A percentile compares a stretch with the other conserved stretches of the same genome.
Evolutionary conservation across 2,888 invertebrate genomes (phyloP).

Genomic region (Eugnorisma glareosa): DNA sequence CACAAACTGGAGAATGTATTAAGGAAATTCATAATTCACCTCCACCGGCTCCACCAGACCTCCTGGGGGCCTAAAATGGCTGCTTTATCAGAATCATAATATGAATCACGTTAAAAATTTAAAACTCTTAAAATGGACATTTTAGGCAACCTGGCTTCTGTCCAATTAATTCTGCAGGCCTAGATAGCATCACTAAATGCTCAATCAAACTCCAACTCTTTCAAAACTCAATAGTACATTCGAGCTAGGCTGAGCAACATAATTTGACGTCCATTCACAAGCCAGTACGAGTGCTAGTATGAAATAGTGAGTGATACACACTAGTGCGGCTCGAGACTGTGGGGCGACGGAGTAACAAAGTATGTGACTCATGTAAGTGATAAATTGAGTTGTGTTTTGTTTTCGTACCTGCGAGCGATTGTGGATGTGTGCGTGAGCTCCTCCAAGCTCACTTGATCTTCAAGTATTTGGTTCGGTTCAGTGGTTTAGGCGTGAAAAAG

Average conservation of each 20-base stretch:
- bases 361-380: constrained; percentile 31
- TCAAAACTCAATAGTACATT: not conserved
- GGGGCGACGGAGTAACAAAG: constrained; percentile 45
- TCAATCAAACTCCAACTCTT: not conserved
- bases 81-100: no score
- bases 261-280: not conserved
- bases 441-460: not conserved
- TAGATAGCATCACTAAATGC: not conserved
- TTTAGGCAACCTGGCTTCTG: no score
- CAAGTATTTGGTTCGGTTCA: no score
- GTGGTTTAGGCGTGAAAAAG: no score
- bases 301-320: constrained; percentile 2
- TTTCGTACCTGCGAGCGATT: constrained; percentile 2
- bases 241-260: not conserved
- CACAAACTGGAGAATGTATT: no score
- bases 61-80: no score
- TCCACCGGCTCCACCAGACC: no score
- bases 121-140: no score
- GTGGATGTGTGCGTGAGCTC: not conserved
- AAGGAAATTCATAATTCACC: no score
- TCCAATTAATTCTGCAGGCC: no score
- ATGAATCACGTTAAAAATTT: no score
- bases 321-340: constrained; percentile 22
- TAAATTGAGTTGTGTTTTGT: constrained; percentile 8
- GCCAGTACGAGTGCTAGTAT: not conserved